phyloP scores from a whole-genome alignment of 2,888 invertebrate genomes.

The Ophion costatus region DNA sequence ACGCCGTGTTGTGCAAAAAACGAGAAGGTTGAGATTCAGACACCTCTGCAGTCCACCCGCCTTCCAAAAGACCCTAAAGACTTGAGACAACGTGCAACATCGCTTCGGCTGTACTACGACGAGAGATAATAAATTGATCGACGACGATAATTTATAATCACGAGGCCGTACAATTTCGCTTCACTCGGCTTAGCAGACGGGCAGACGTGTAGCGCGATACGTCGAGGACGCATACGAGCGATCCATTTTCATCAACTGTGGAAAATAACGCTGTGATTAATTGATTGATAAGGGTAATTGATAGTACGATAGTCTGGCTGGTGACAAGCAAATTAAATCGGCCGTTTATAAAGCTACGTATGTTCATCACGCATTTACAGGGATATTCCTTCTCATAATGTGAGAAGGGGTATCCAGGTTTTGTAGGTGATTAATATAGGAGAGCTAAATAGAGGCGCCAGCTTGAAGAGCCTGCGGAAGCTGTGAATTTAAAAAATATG shows the following conservation, averaged over 20 bases:
- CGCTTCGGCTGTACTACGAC: neutral
- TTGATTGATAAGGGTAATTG: conserved; percentile 61
- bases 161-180: neutral
- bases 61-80: neutral
- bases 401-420: too few species aligned
- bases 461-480: neutral
- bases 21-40: too few species aligned
- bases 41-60: neutral
- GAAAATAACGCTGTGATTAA: conserved; percentile 51
- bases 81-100: neutral
- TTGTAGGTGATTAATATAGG: neutral
- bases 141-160: conserved; percentile 50
- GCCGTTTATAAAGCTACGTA: conserved; percentile 26
- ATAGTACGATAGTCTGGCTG: conserved; percentile 21
- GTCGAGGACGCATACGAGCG: neutral
- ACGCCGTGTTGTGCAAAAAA: neutral
- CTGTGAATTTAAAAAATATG: neutral
- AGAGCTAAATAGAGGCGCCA: neutral
- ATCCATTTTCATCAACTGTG: conserved; percentile 54
- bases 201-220: neutral
- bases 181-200: neutral
- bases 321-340: conserved; percentile 49
- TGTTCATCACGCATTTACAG: neutral
- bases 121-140: conserved; percentile 52
- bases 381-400: too few species aligned